phyloP scores from a whole-genome alignment of 30 jellyfish, hydroid and myxozoan species.

The Rhopilema esculentum region DNA sequence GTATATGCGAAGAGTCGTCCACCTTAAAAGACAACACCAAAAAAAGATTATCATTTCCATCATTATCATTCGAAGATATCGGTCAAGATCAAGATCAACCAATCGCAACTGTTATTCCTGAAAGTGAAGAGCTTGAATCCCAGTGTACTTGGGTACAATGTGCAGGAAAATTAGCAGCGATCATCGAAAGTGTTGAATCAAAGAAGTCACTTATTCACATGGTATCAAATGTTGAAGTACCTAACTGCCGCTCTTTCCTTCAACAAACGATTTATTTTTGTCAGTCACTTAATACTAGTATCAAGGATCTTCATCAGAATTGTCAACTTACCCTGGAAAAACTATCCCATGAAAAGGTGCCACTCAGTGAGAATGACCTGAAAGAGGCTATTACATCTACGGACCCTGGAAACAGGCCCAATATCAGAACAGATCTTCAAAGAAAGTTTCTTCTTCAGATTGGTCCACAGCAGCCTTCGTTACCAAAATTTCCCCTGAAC shows the following conservation, averaged over 20 bases:
- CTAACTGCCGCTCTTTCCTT: conserved; percentile 22
- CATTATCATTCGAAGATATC: conserved; percentile 18
- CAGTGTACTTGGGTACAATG: conserved; percentile 21
- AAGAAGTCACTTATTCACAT: conserved; percentile 8
- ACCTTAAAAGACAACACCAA: conserved; percentile 2
- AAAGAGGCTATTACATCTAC: conserved; percentile 12
- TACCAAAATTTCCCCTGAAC: no score
- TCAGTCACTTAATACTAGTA: conserved; percentile 16
- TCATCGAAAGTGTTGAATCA: conserved; percentile 24
- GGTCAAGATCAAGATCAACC: no score
- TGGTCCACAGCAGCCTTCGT: no score
- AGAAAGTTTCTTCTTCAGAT: no score
- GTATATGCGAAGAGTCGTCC: conserved; percentile 20
- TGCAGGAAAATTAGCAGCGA: conserved; percentile 18
- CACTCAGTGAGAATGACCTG: conserved; percentile 17
- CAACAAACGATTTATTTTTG: conserved; percentile 9
- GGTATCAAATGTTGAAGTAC: conserved; percentile 6
- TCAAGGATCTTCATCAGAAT: conserved; percentile 18
- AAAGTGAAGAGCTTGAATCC: conserved; percentile 18
- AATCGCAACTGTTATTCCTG: conserved; percentile 12
- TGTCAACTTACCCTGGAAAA: conserved; percentile 19
- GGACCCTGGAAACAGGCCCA: no score
- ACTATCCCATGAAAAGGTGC: conserved; percentile 16
- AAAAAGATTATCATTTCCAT: conserved; percentile 13
- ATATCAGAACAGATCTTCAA: no score